Evolutionary conservation across 2,797 vertebrate species (phyloP).

Genomic region (Phyllotis vaccarum): DNA sequence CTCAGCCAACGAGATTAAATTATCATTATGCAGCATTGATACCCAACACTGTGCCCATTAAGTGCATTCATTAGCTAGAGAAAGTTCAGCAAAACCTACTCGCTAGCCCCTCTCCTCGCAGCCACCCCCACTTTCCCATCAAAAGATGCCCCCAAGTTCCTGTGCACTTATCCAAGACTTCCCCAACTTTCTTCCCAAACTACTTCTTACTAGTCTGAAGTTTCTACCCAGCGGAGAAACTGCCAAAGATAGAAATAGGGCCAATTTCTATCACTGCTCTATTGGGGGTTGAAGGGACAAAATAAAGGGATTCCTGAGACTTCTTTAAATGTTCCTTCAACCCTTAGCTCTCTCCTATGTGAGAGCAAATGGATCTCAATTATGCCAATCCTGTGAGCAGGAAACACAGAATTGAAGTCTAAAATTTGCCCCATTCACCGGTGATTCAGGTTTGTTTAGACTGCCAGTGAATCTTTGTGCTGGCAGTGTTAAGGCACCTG

Average conservation of each 20-base stretch:
- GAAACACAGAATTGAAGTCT: constrained; percentile 60
- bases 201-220: neutral
- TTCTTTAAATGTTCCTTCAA: constrained; percentile 52
- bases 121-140: neutral
- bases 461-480: constrained; percentile 21
- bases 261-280: constrained; percentile 31
- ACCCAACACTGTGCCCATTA: neutral
- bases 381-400: neutral
- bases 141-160: constrained; percentile 48
- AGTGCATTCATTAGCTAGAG: constrained; percentile 18
- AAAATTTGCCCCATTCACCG: constrained; percentile 65
- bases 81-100: constrained; percentile 47
- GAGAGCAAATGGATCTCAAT: constrained; percentile 69
- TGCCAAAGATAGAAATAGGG: constrained; percentile 59
- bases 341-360: constrained; percentile 42
- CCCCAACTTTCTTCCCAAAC: neutral
- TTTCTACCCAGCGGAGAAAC: neutral
- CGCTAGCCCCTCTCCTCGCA: neutral
- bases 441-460: constrained; percentile 74
- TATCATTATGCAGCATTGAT: neutral
- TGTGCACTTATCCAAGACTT: neutral
- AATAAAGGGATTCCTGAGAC: constrained; percentile 33
- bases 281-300: neutral
- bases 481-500: neutral
- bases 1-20: constrained; percentile 66